A percentile compares a stretch with the other conserved stretches of the same genome.
These are phyloP conservation scores for Brachionus manjavacas DNA, from an alignment of 1,140 invertebrate species.

Conservation along the genomic window DNA sequence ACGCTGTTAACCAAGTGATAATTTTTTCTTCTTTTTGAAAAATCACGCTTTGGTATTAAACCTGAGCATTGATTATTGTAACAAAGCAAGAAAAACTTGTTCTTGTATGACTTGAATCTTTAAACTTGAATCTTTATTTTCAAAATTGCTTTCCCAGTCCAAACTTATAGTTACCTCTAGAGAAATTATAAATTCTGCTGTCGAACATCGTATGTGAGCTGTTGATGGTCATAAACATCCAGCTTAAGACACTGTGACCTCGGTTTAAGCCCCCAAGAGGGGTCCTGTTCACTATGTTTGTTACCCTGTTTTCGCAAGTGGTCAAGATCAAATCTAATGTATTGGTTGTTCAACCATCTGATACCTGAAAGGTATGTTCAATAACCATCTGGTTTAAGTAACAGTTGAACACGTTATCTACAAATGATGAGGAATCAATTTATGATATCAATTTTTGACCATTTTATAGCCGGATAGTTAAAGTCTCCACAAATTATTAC, in stretches of 20 bases:
- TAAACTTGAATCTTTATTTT: too few relatives aligned
- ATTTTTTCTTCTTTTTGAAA: too few relatives aligned
- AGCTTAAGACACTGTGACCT: not conserved
- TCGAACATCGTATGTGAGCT: not conserved
- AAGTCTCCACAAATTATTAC: not conserved
- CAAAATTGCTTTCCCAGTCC: too few relatives aligned
- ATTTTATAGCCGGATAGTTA: not conserved
- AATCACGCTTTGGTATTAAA: too few relatives aligned
- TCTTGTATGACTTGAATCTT: too few relatives aligned
- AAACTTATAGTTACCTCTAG: not conserved
- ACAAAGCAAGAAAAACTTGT: too few relatives aligned
- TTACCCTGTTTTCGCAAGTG: not conserved
- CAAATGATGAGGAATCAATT: not conserved
- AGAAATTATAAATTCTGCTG: not conserved
- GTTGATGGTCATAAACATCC: not conserved
- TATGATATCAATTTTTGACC: not conserved
- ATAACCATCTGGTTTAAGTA: not conserved
- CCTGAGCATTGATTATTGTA: too few relatives aligned
- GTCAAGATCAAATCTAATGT: not conserved
- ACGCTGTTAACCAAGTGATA: too few relatives aligned
- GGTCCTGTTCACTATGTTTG: not conserved
- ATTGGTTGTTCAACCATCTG: not conserved
- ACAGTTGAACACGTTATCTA: not conserved
- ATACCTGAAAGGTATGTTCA: not conserved
- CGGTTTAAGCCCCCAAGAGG: not conserved